Conservation (phyloP, 2,113 vertebrate genomes). For the Laticauda laticaudata region DNA sequence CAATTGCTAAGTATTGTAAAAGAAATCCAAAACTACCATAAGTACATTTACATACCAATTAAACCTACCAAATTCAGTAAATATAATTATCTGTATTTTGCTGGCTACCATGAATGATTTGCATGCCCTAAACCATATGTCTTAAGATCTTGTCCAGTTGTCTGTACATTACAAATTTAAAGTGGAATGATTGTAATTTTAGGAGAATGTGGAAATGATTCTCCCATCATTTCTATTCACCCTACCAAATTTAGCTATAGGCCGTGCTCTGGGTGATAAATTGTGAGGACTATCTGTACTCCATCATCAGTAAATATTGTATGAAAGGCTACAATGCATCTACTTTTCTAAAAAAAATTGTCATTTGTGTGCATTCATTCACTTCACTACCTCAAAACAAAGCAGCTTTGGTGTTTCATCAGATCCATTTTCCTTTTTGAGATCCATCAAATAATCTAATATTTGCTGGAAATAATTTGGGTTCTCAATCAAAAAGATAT, state of each 20-base stretch:
- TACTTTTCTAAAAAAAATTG: neutral
- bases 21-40: neutral
- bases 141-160: neutral
- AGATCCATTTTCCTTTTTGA: neutral
- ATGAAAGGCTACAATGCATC: neutral
- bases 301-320: neutral
- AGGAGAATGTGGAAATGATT: neutral
- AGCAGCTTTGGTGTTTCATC: neutral
- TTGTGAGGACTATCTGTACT: neutral
- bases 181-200: neutral
- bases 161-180: neutral
- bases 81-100: neutral
- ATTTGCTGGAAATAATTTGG: neutral
- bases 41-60: neutral
- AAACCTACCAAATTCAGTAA: neutral
- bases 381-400: neutral
- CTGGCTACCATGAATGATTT: neutral
- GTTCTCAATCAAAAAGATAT: neutral
- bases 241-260: neutral
- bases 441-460: neutral
- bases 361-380: neutral
- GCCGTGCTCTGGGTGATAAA: neutral
- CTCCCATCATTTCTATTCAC: neutral
- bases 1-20: neutral
- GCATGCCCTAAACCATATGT: neutral